phyloP scores from a whole-genome alignment of 2,797 vertebrate genomes.

The Epinephelus coioides region DNA sequence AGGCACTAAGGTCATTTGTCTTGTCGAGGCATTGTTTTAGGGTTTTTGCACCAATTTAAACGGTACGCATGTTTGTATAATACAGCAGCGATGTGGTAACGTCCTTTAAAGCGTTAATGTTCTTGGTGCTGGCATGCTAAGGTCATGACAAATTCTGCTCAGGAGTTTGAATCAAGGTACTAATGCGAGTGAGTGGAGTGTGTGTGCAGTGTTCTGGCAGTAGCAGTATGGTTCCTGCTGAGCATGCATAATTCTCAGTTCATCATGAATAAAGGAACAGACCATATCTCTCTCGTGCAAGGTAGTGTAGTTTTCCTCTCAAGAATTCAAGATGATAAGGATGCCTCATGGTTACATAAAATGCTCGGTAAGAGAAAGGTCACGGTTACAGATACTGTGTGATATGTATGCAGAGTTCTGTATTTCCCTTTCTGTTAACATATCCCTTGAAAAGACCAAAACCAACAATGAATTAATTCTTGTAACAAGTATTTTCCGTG shows the following conservation, averaged over 20 bases:
- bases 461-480: background rate
- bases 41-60: background rate
- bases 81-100: too few relatives aligned
- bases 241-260: slow-evolving; percentile 4
- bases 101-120: background rate
- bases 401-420: too few relatives aligned
- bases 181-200: background rate
- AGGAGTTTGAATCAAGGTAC: background rate
- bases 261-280: slow-evolving; percentile 20
- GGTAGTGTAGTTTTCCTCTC: background rate
- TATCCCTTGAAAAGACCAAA: background rate
- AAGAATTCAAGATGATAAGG: background rate
- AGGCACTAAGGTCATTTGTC: slow-evolving; percentile 31
- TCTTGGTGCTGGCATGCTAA: background rate
- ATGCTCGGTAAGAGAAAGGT: background rate
- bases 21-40: background rate
- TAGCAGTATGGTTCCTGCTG: slow-evolving; percentile 17
- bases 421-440: background rate
- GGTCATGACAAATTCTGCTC: background rate
- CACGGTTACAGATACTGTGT: background rate
- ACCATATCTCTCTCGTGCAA: slow-evolving; percentile 2
- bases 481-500: too few relatives aligned
- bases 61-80: background rate
- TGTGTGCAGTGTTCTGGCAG: background rate
- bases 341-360: background rate